Percentiles rank a stretch among this genome's conserved stretches.
phyloP scores from a whole-genome alignment of 2,113 vertebrate species.

The Isichthys henryi region DNA sequence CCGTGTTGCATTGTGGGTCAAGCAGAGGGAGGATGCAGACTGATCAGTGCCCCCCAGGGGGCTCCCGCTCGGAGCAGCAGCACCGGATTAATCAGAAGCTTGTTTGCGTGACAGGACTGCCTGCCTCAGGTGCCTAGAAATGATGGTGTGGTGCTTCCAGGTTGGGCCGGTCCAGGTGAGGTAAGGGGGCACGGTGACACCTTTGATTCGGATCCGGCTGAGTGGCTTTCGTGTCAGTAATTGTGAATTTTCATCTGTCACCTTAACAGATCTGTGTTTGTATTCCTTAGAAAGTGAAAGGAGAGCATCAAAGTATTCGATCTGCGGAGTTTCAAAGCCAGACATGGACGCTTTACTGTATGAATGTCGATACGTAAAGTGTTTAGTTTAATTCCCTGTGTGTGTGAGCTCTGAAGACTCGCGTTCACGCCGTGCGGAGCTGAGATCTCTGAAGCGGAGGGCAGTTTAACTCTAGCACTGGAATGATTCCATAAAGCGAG shows the following conservation, averaged over 20 bases:
- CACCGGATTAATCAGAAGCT: slow-evolving; percentile 64
- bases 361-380: background rate
- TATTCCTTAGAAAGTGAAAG: background rate
- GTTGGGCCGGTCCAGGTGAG: background rate
- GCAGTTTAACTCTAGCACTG: background rate
- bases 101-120: slow-evolving; percentile 56
- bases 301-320: background rate
- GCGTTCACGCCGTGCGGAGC: background rate
- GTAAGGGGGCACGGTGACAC: background rate
- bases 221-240: background rate
- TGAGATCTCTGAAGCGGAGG: background rate
- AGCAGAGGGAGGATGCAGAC: background rate
- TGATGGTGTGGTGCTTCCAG: background rate
- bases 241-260: background rate
- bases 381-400: background rate
- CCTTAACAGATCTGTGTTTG: background rate
- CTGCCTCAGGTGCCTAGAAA: slow-evolving; percentile 41
- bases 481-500: background rate
- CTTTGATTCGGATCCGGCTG: background rate
- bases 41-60: background rate
- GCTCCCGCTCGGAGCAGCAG: slow-evolving; percentile 47
- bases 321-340: background rate
- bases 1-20: slow-evolving; percentile 2
- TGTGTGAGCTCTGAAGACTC: background rate
- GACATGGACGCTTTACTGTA: background rate